Evolutionary conservation across 2,797 vertebrate genomes (phyloP), one percentile per base, ranked within the genome.

Genomic region (Myiotriccus ornatus): DNA sequence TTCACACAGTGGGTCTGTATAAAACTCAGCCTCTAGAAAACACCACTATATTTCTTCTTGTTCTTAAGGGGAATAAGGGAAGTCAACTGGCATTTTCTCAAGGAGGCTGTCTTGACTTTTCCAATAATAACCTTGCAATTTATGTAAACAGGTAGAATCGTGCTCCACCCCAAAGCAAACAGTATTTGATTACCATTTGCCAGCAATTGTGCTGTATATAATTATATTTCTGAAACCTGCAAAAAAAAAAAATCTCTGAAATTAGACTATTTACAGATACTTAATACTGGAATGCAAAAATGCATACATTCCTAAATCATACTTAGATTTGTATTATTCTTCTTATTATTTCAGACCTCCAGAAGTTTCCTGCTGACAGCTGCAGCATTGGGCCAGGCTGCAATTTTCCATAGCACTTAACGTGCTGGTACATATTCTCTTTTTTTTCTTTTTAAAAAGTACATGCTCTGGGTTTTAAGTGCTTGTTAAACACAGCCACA

Each of bases 261-360:
- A 60, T 5, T 0, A 62, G 73, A 73, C 10, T 78, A 30, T 56
- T 80, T 81, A 44, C 55, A 62, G 63, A 12, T 67, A 64, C 6
- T 24, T 2, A 73, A 37, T 43, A 46, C 9, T 55, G 35, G 25
- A 78, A 76, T 47, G 16, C 27, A 84, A 79, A 91, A 65, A 5
- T 50, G 68, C 44, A 18, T 63, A 69, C 35, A 73, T 87, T 79
- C 32, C 43, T 71, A 94, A 88, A 84, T 78, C 23, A 60, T 43
- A 46, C 25, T 43, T 73, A 52, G 20, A 43, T 87, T 87, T 85
- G 56, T 78, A 44, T 88, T 93, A 87, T 79, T 89, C 43, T 7
- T 67, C n/a, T 80, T 87, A 83, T 75, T 94, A 87, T 96, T 94
- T 91, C 76, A 88, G 82, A 57, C 24, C 70, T 82, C 28, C 69